phyloP scores from a whole-genome alignment of 2,888 invertebrate species.

The Stenchaetothrips biformis region DNA sequence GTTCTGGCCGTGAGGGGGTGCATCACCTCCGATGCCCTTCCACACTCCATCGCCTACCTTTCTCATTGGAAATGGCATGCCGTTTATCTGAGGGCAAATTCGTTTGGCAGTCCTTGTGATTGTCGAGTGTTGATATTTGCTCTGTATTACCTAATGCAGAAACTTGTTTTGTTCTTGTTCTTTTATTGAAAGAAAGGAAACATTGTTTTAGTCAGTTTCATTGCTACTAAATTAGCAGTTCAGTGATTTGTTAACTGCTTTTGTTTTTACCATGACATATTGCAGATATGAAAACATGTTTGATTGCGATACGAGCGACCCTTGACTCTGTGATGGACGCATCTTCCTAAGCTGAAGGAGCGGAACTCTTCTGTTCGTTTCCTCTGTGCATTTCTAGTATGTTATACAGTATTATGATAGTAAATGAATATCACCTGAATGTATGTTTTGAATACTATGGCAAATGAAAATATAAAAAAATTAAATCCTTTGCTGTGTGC shows the following conservation, averaged over 20 bases:
- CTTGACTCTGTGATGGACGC: constrained; percentile 31
- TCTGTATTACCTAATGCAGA: constrained; percentile 31
- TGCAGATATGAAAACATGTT: constrained; percentile 25
- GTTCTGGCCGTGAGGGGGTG: constrained; percentile 34
- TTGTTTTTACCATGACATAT: constrained; percentile 25
- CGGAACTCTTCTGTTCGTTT: constrained; percentile 79
- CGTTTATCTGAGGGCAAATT: constrained; percentile 35
- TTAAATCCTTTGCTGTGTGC: neutral
- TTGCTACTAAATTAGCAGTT: constrained; percentile 18
- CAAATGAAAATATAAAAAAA: neutral
- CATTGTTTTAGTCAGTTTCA: constrained; percentile 20
- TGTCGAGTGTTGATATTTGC: constrained; percentile 39
- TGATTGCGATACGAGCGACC: constrained; percentile 29
- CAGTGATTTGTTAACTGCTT: constrained; percentile 17
- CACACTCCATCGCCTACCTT: constrained; percentile 39
- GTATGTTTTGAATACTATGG: constrained; percentile 25
- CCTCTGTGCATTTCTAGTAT: constrained; percentile 87
- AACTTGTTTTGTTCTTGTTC: constrained; percentile 14
- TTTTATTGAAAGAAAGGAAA: constrained; percentile 26
- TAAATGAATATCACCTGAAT: constrained; percentile 42
- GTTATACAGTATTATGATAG: constrained; percentile 84
- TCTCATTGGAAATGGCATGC: constrained; percentile 39
- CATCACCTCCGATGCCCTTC: constrained; percentile 26
- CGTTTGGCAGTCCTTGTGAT: constrained; percentile 41
- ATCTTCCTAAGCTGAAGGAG: constrained; percentile 35